Conservation (phyloP, 2,113 vertebrate species). For the Piprites chloris region DNA sequence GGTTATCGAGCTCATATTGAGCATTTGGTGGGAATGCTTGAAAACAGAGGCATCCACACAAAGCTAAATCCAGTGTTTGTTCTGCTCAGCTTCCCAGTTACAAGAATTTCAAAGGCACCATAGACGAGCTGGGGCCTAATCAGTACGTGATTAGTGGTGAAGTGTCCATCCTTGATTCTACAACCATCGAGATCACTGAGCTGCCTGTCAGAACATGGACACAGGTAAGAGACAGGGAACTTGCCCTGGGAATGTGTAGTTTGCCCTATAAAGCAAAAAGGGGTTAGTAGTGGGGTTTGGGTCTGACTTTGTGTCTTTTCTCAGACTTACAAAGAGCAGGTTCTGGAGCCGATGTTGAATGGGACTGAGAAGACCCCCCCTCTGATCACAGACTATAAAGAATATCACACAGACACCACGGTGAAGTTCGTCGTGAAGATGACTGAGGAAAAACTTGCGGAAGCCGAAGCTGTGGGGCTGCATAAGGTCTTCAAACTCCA, state of each 20-base stretch:
- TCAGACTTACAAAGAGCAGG: slow-evolving; percentile 92
- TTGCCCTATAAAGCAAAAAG: neutral
- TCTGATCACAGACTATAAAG: slow-evolving; percentile 93
- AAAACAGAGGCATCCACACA: neutral
- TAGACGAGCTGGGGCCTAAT: slow-evolving; percentile 86
- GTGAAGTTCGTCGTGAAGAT: slow-evolving; percentile 93
- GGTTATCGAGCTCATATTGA: neutral
- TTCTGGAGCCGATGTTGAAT: slow-evolving; percentile 93
- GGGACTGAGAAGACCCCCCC: slow-evolving; percentile 91
- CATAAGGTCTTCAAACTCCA: slow-evolving; percentile 99
- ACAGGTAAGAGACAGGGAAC: slow-evolving; percentile 75
- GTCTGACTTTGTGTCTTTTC: slow-evolving; percentile 22
- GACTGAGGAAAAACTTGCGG: slow-evolving; percentile 84
- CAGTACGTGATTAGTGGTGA: slow-evolving; percentile 90
- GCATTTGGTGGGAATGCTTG: neutral
- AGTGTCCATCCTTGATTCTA: slow-evolving; percentile 89
- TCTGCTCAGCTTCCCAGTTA: slow-evolving; percentile 87
- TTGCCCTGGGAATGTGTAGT: neutral
- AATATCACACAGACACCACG: slow-evolving; percentile 95
- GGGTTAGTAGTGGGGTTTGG: fast-evolving
- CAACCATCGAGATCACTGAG: slow-evolving; percentile 97
- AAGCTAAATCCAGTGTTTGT: neutral
- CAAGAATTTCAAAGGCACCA: slow-evolving; percentile 92
- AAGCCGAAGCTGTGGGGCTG: slow-evolving; percentile 84
- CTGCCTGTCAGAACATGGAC: slow-evolving; percentile 94